These are phyloP conservation scores for Cololabis saira DNA, from an alignment of 2,113 vertebrate genomes.

Conservation along the genomic window DNA sequence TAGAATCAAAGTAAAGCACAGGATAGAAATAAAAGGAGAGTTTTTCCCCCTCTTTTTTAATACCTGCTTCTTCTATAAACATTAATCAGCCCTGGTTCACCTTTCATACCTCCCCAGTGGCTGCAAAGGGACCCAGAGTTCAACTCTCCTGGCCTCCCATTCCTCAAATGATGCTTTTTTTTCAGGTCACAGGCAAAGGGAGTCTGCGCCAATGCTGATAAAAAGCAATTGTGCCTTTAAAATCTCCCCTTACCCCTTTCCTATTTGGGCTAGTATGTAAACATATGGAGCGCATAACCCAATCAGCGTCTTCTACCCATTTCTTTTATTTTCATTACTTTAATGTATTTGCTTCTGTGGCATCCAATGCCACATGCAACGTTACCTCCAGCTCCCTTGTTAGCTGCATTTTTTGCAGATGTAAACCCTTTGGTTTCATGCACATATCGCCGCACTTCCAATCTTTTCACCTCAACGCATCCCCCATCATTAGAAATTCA, in stretches of 20 bases:
- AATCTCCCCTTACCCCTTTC: slow-evolving; percentile 31
- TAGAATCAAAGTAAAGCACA: not conserved
- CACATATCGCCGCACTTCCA: slow-evolving; percentile 13
- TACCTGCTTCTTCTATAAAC: slow-evolving; percentile 58
- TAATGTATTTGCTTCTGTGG: slow-evolving; percentile 28
- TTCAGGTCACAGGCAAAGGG: slow-evolving; percentile 55
- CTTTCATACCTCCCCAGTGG: slow-evolving; percentile 36
- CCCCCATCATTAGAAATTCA: slow-evolving; percentile 78
- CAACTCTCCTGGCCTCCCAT: slow-evolving; percentile 50
- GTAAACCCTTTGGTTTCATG: slow-evolving; percentile 3
- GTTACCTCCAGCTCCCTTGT: slow-evolving; percentile 26
- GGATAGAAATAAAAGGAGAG: too few relatives aligned
- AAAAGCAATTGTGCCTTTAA: slow-evolving; percentile 63
- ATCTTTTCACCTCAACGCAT: slow-evolving; percentile 36
- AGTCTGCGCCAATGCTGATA: slow-evolving; percentile 40
- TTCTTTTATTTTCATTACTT: slow-evolving; percentile 48
- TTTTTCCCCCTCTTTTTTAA: not conserved
- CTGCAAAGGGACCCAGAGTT: slow-evolving; percentile 48
- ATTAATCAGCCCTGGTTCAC: slow-evolving; percentile 60
- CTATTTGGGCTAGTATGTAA: slow-evolving; percentile 22
- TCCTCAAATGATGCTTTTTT: slow-evolving; percentile 69
- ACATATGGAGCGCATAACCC: slow-evolving; percentile 53
- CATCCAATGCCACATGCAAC: slow-evolving; percentile 10
- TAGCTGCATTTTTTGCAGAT: not conserved
- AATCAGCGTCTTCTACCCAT: slow-evolving; percentile 42